Evolutionary conservation across 92 coral and sea anemone genomes (phyloP).

Genomic region (Porites cylindrica): DNA sequence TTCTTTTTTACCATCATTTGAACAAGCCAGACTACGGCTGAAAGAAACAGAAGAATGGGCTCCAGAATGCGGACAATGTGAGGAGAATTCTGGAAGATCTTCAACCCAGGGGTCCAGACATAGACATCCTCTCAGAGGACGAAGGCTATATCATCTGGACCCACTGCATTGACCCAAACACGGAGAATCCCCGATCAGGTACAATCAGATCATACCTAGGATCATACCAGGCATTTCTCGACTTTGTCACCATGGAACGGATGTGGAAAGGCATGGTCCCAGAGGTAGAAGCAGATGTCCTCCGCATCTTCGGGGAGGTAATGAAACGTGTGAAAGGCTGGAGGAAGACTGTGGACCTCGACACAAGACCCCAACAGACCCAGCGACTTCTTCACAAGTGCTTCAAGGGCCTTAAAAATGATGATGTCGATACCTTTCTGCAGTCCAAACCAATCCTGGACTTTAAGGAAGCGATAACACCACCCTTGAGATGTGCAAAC

Average conservation of each 20-base stretch:
- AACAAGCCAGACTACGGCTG: neutral
- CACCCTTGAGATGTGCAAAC: neutral
- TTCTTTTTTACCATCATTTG: neutral
- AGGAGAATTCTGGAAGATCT: constrained; percentile 7
- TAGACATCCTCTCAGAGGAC: constrained; percentile 20
- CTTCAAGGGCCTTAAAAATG: no score
- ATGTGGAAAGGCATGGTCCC: neutral
- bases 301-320: neutral
- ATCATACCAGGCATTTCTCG: neutral
- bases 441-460: neutral
- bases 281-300: neutral
- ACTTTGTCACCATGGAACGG: neutral
- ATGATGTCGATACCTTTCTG: neutral
- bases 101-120: neutral
- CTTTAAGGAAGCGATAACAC: neutral
- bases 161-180: constrained; percentile 2
- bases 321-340: constrained; percentile 11
- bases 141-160: constrained; percentile 24
- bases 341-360: constrained; percentile 14
- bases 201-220: constrained; percentile 11
- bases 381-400: no score
- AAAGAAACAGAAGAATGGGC: neutral
- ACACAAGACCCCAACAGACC: neutral
- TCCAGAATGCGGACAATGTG: constrained; percentile 5
- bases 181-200: neutral